Evolutionary conservation across 1,140 invertebrate species (phyloP), one percentile per base, ranked within the genome.

Genomic region (Dinoponera quadriceps): DNA sequence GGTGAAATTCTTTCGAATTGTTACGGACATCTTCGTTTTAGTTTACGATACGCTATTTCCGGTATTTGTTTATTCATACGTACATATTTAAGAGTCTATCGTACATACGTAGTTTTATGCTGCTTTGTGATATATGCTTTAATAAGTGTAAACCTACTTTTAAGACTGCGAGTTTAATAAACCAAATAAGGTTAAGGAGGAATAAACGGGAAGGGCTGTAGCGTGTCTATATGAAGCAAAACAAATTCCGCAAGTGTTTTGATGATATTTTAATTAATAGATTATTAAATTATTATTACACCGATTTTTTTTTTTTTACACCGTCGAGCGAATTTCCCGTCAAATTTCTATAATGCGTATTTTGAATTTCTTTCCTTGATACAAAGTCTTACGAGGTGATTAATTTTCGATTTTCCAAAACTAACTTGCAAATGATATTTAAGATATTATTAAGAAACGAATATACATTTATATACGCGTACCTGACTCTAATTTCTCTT

Each of bases 121-220:
- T 29, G 48, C 48, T 73, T 62, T 55, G 22, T 81, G 60, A 84
- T 80, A 85, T 60, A 82, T 9, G 69, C 54, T 86, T 77, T 55
- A 72, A 73, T 78, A 75, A 75, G 38, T 85, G 78, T 62, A 63
- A 81, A 85, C 29, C 14, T 88, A 82, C n/a, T 86, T 78, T 87
- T 85, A 87, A 87, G 77, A 87, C 65, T 63, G 72, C 54, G 54
- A 86, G 33, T 72, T 82, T 77, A 83, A 68, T 51, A 38, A 82
- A 73, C 20, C 63, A 68, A 48, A 85, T 60, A 27, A 44, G 16
- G 60, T 25, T 18, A 16, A 71, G 27, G 51, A 22, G 27, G 54
- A 14, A 85, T 16, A n/a, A 54, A 44, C 38, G 38, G 75, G 22
- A 22, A 63, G 69, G 11, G 38, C 38, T 44, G 38, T 4, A 62